These are phyloP conservation scores for Alexandromys fortis DNA, from an alignment of 2,113 vertebrate genomes.

Conservation along the genomic window DNA sequence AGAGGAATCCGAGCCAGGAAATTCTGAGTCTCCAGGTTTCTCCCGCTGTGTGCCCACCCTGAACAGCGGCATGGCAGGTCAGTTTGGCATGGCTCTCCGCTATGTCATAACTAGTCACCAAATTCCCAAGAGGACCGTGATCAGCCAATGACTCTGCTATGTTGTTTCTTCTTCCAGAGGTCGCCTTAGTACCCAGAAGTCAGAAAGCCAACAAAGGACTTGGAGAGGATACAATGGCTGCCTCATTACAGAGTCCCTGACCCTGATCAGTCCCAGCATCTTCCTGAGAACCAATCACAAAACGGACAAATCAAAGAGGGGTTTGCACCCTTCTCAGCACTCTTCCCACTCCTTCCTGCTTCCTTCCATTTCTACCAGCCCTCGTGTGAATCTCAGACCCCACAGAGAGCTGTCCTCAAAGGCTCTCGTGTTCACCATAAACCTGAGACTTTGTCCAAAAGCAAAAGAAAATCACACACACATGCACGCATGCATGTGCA, in stretches of 20 bases:
- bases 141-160: background rate
- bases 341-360: no score
- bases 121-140: background rate
- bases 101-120: background rate
- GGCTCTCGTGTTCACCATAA: background rate
- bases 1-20: background rate
- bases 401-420: background rate
- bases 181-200: background rate
- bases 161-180: slow-evolving; percentile 17
- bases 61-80: background rate
- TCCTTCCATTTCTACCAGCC: background rate
- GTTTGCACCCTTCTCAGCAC: rapidly evolving
- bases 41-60: background rate
- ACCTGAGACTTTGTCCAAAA: slow-evolving; percentile 8
- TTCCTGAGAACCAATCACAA: background rate
- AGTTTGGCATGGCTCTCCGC: background rate
- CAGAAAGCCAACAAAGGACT: slow-evolving; percentile 1
- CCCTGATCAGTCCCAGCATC: background rate
- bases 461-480: background rate
- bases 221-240: background rate
- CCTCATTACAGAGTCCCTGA: background rate
- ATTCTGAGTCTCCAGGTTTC: background rate
- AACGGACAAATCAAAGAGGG: background rate
- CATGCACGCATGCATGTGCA: no score
- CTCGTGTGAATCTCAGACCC: background rate